Conservation (phyloP, 2,888 invertebrate genomes). For the Zaprionus lineosus region DNA sequence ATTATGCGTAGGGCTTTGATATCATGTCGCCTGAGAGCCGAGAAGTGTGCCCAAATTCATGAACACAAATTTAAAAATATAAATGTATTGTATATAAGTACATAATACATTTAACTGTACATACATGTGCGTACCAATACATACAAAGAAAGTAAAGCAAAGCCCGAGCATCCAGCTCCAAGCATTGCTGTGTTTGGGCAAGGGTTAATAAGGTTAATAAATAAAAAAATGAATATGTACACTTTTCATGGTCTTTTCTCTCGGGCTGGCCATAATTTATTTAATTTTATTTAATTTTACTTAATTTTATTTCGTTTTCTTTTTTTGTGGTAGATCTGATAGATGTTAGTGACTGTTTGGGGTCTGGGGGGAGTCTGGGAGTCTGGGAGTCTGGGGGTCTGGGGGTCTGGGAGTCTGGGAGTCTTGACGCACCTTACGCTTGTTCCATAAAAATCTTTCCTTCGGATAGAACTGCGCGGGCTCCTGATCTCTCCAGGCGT, state of each 20-base stretch:
- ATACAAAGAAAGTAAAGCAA: conserved; percentile 35
- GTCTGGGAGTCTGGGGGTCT: no score
- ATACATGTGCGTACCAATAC: not conserved
- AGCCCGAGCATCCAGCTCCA: conserved; percentile 38
- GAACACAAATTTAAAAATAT: no score
- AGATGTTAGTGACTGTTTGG: no score
- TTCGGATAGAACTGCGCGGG: conserved; percentile 34
- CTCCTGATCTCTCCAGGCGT: conserved; percentile 58
- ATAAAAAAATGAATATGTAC: conserved; percentile 11
- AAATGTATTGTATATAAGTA: not conserved
- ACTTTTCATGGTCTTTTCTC: conserved; percentile 2
- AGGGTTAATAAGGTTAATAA: conserved; percentile 67
- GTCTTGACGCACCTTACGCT: conserved; percentile 58
- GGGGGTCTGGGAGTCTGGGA: not conserved
- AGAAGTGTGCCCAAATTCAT: no score
- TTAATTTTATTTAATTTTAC: no score
- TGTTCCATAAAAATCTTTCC: conserved; percentile 51
- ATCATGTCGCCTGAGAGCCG: no score
- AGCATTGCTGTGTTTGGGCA: conserved; percentile 47
- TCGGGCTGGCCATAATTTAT: no score
- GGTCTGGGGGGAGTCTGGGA: no score
- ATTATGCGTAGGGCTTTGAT: no score
- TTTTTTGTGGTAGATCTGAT: not conserved
- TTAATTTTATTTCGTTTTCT: no score
- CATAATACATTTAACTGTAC: not conserved